Percentiles rank a stretch among this genome's conserved stretches.
Conservation (phyloP, 2,797 vertebrate species). For the Clamator glandarius region DNA sequence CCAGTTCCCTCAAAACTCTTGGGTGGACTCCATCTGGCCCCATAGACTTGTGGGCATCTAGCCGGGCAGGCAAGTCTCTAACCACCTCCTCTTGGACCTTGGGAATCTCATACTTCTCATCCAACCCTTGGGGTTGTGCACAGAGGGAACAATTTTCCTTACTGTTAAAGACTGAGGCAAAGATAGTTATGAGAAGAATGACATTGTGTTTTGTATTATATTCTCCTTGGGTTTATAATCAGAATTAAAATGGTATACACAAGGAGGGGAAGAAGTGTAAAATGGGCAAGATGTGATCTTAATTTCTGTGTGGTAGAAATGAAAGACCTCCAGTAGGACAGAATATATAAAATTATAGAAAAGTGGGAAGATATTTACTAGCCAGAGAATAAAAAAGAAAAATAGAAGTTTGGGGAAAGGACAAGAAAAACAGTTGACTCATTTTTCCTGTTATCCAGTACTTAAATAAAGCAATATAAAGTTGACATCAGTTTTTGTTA, state of each 20-base stretch:
- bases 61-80: no score
- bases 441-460: not conserved
- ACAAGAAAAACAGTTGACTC: not conserved
- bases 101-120: no score
- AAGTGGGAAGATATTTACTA: not conserved
- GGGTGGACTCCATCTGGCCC: no score
- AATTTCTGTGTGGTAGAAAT: not conserved
- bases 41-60: no score
- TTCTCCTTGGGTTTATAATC: not conserved
- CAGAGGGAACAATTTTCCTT: no score
- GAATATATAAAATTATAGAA: not conserved
- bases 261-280: not conserved
- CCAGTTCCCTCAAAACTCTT: no score
- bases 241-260: not conserved
- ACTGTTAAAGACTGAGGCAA: no score
- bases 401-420: not conserved
- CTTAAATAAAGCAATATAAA: not conserved
- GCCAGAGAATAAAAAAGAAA: not conserved
- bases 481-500: not conserved
- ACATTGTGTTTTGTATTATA: not conserved
- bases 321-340: not conserved
- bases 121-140: no score
- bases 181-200: not conserved
- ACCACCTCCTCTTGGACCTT: no score
- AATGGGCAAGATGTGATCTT: not conserved